A percentile compares a stretch with the other conserved stretches of the same genome.
Evolutionary conservation across 2,113 vertebrate species (phyloP).

Genomic region (Heterotilapia buettikoferi): DNA sequence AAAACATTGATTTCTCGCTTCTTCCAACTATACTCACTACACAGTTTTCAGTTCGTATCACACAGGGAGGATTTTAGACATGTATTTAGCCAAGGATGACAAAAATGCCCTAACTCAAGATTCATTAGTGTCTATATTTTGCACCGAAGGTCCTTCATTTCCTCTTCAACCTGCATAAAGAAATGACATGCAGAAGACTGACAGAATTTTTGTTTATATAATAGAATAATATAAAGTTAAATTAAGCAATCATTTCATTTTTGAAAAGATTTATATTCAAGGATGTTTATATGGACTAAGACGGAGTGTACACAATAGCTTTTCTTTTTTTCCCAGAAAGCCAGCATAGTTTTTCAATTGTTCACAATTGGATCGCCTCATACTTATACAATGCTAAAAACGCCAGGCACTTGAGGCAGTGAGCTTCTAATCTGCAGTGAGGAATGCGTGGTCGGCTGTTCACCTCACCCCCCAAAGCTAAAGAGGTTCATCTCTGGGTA

Average conservation of each 20-base stretch:
- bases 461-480: background rate
- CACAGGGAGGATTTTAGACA: background rate
- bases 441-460: background rate
- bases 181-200: background rate
- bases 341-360: background rate
- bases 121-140: background rate
- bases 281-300: background rate
- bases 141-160: background rate
- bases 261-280: background rate
- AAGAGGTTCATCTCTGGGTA: background rate
- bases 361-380: background rate
- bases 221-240: background rate
- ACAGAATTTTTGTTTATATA: background rate
- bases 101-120: background rate
- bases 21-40: background rate
- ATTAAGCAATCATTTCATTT: background rate
- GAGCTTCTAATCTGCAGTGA: background rate
- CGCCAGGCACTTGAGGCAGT: background rate
- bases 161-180: background rate
- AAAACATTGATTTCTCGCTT: background rate
- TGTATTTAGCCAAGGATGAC: background rate
- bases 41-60: background rate
- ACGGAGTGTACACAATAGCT: background rate
- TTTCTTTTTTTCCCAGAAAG: background rate
- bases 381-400: background rate